A percentile compares a stretch with the other conserved stretches of the same genome.
phyloP scores from a whole-genome alignment of 2,888 invertebrate species.

The Dendrolimus houi region DNA sequence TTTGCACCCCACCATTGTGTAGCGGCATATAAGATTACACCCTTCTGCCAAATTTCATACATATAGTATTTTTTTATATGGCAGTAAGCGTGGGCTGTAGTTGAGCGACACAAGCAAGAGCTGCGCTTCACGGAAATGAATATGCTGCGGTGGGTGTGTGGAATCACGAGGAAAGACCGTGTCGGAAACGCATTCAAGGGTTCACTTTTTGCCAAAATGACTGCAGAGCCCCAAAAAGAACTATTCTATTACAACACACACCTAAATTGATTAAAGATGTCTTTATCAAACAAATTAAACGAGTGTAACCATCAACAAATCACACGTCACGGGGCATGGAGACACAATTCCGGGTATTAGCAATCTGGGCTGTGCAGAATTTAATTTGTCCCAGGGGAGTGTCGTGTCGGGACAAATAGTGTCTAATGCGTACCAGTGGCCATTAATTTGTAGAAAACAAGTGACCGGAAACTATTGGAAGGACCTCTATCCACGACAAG shows the following conservation, averaged over 20 bases:
- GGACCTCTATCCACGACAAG: not conserved
- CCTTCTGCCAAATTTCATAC: too few species aligned
- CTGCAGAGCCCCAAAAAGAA: too few species aligned
- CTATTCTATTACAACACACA: not conserved
- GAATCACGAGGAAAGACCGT: too few species aligned
- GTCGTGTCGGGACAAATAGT: conserved; percentile 20
- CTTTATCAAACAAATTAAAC: not conserved
- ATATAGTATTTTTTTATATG: too few species aligned
- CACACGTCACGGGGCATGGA: not conserved
- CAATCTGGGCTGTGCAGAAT: not conserved
- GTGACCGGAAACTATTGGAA: conserved; percentile 21
- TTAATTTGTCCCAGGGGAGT: not conserved
- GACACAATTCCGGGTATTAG: not conserved
- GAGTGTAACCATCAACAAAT: not conserved
- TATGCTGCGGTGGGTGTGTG: too few species aligned
- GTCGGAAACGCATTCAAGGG: too few species aligned
- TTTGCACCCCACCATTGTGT: too few species aligned
- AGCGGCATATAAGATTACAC: too few species aligned
- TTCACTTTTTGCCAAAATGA: too few species aligned
- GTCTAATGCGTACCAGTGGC: conserved; percentile 31
- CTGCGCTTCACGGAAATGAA: too few species aligned
- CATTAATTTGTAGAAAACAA: conserved; percentile 39
- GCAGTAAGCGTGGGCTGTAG: too few species aligned
- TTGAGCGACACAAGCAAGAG: too few species aligned
- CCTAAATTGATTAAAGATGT: not conserved